These are phyloP conservation scores for Acipenser ruthenus DNA, from an alignment of 2,797 vertebrate genomes.

Conservation along the genomic window DNA sequence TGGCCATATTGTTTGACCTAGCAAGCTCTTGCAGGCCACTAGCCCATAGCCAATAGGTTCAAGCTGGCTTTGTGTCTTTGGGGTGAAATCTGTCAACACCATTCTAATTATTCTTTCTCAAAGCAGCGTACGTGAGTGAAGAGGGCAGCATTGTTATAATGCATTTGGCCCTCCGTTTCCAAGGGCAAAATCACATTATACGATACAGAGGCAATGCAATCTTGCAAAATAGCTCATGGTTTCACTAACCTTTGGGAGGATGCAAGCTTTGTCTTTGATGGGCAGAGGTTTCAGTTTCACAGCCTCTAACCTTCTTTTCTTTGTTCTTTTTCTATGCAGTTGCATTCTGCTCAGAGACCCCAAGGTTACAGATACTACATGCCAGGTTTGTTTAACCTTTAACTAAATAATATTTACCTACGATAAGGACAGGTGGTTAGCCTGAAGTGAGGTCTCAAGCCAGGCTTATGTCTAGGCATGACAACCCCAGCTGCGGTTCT, in stretches of 20 bases:
- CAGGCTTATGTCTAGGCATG: too few relatives aligned
- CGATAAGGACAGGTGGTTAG: too few relatives aligned
- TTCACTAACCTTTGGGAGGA: background rate
- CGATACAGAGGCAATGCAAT: background rate
- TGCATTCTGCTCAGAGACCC: too few relatives aligned
- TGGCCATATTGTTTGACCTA: background rate
- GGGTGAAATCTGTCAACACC: background rate
- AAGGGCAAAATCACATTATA: constrained; percentile 4
- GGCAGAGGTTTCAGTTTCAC: background rate
- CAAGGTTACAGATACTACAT: too few relatives aligned
- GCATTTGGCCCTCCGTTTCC: background rate
- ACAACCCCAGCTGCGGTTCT: too few relatives aligned
- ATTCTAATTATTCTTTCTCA: background rate
- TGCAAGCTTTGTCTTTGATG: background rate
- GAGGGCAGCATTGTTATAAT: constrained; percentile 3
- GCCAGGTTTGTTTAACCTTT: too few relatives aligned
- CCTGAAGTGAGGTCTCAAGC: too few relatives aligned
- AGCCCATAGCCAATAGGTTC: constrained; percentile 3
- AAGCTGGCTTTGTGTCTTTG: constrained; percentile 5
- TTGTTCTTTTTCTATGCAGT: too few relatives aligned
- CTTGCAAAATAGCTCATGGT: constrained; percentile 2
- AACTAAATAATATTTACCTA: too few relatives aligned
- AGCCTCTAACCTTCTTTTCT: too few relatives aligned
- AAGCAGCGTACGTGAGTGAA: background rate
- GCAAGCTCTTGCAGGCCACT: background rate